A percentile compares a stretch with the other conserved stretches of the same genome.
Evolutionary conservation across 2,888 invertebrate species (phyloP).

Genomic region (Lithophane ornitopus): DNA sequence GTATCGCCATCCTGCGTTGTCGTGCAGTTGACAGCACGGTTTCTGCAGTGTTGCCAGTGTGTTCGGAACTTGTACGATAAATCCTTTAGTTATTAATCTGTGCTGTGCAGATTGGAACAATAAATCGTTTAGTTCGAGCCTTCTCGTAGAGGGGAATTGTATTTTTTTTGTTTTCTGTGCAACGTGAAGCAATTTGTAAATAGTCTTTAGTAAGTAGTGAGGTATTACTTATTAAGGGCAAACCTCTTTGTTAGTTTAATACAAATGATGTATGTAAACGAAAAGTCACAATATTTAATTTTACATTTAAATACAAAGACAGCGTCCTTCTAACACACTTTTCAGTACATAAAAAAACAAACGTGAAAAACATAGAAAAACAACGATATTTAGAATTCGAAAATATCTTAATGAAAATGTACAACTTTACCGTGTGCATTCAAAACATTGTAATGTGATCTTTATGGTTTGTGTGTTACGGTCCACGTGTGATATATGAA

Average conservation of each 20-base stretch:
- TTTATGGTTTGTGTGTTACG: constrained; percentile 60
- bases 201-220: neutral
- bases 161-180: constrained; percentile 4
- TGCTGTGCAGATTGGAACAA: constrained; percentile 45
- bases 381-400: constrained; percentile 52
- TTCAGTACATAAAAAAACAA: constrained; percentile 38
- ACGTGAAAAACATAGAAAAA: constrained; percentile 48
- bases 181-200: neutral
- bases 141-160: constrained; percentile 5
- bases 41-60: constrained; percentile 49
- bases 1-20: constrained; percentile 46
- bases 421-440: constrained; percentile 45
- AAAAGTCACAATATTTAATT: neutral
- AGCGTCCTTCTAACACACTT: constrained; percentile 43
- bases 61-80: constrained; percentile 54
- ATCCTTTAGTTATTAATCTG: constrained; percentile 58
- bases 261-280: neutral
- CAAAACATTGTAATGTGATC: constrained; percentile 57
- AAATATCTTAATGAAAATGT: constrained; percentile 69
- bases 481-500: constrained; percentile 38
- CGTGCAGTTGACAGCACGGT: constrained; percentile 58
- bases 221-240: neutral
- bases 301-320: constrained; percentile 16
- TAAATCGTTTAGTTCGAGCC: constrained; percentile 50
- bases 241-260: neutral